Base-by-base conservation (phyloP, 1,140 invertebrate species). In the Tetramorium simillimum region DNA sequence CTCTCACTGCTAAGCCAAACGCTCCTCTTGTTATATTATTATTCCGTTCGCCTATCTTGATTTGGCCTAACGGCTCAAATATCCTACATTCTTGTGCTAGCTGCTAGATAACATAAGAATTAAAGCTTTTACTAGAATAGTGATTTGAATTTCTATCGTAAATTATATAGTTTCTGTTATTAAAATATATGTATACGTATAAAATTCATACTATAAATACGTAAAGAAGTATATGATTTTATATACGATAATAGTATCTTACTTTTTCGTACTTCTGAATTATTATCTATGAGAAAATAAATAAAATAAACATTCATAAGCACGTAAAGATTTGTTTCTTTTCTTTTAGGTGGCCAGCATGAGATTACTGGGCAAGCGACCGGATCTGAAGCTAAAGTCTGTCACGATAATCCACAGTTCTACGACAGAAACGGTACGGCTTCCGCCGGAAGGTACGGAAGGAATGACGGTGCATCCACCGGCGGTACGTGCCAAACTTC, bases 351-450 rank as follows among this genome's bases (percentile, higher is more conserved):
- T 98, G 92, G 96, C 97, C 91, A 98, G 97, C 96, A 97, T 97
- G 90, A 97, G 97, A 90, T 96, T 97, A 89, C 95, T 98, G 88
- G 97, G 97, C 89, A 98, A 98, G 88, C 96, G 96, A 60, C 96
- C 97, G 90, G 97, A 97, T 93, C 96, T 97, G 94, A 98, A 98
- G 95, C 96, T 97, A 92, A 98, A 98, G 94, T 97, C 97, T 16
- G 96, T 98, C 85, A 98, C 97, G 87, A 98, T 98, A 95, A 98
- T 98, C 90, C 97, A 98, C 96, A 98, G 97, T 93, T 97, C 97
- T 87, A 97, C 97, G 84, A 98, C 97, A 60, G 97, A 98, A 95
- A 97, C 97, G 65, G 97, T 98, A 86, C 96, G 97, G 7, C 94
- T 98, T 86, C 97, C 97, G 1, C 96, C 97, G 86, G 97, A 97